Evolutionary conservation across 1,140 invertebrate genomes (phyloP).

Genomic region (Sesamia nonagrioides): DNA sequence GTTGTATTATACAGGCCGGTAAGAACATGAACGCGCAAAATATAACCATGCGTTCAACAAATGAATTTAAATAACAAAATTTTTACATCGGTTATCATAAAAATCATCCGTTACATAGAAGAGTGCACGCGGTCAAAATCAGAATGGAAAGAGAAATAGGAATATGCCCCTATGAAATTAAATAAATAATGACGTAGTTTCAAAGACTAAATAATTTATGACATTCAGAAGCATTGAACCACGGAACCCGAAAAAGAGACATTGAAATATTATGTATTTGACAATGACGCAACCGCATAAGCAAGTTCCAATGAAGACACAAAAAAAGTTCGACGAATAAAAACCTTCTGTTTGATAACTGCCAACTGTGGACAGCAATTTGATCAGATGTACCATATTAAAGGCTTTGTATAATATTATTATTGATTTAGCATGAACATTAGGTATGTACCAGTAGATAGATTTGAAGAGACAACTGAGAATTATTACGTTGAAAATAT

Average conservation of each 20-base stretch:
- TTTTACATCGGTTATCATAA: no score
- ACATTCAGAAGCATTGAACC: constrained; percentile 29
- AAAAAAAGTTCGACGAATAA: constrained; percentile 14
- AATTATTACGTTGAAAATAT: not conserved
- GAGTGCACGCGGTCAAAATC: no score
- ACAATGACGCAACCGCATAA: constrained; percentile 31
- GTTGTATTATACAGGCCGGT: no score
- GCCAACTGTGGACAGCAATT: not conserved
- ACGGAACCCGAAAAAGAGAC: constrained; percentile 29
- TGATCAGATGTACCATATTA: constrained; percentile 18
- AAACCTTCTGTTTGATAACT: constrained; percentile 19
- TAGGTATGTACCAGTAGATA: not conserved
- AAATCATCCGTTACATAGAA: no score
- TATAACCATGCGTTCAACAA: no score
- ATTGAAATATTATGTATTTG: constrained; percentile 7
- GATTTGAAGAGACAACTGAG: not conserved
- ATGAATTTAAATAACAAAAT: no score
- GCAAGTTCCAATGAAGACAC: constrained; percentile 6
- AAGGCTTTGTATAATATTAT: not conserved
- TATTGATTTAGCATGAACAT: not conserved
- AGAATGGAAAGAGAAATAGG: no score
- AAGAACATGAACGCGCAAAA: no score
- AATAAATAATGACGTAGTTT: not conserved
- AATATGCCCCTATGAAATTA: not conserved
- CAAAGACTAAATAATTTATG: not conserved